Conservation (phyloP, 2,113 vertebrate genomes). For the Himantopus leucocephalus region DNA sequence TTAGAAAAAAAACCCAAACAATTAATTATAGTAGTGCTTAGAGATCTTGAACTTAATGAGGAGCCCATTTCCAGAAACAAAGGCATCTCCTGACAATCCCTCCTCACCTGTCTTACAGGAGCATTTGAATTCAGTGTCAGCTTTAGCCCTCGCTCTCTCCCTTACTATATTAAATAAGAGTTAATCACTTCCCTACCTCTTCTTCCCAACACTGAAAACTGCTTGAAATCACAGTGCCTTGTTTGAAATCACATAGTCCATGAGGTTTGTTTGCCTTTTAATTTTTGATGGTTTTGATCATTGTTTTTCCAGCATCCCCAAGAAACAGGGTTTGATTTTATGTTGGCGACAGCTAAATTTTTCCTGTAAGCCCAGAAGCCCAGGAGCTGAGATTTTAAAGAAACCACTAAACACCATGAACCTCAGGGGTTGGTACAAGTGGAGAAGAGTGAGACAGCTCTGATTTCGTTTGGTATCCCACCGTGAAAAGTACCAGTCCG, state of each 20-base stretch:
- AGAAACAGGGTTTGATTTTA: neutral
- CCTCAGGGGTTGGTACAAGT: no score
- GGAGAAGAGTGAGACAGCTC: neutral
- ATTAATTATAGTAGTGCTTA: neutral
- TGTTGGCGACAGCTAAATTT: neutral
- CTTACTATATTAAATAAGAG: neutral
- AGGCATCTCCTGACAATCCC: neutral
- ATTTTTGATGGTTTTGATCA: accelerated
- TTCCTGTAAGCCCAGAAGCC: neutral
- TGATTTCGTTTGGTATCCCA: neutral
- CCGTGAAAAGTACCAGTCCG: neutral
- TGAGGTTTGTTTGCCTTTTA: neutral
- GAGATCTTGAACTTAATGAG: accelerated
- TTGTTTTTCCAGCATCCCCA: neutral
- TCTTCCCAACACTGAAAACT: neutral
- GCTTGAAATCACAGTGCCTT: neutral
- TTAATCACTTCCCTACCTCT: neutral
- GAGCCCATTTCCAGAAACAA: neutral
- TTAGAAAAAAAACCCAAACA: no score
- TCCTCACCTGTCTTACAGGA: neutral
- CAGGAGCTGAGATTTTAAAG: neutral
- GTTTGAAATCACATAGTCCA: accelerated
- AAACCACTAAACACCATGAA: neutral
- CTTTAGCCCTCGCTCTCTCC: neutral
- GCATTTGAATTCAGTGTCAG: neutral